Percentiles rank a stretch among this genome's conserved stretches.
These are phyloP conservation scores for Bhutanitis thaidina DNA, from an alignment of 2,888 invertebrate species.

Conservation along the genomic window DNA sequence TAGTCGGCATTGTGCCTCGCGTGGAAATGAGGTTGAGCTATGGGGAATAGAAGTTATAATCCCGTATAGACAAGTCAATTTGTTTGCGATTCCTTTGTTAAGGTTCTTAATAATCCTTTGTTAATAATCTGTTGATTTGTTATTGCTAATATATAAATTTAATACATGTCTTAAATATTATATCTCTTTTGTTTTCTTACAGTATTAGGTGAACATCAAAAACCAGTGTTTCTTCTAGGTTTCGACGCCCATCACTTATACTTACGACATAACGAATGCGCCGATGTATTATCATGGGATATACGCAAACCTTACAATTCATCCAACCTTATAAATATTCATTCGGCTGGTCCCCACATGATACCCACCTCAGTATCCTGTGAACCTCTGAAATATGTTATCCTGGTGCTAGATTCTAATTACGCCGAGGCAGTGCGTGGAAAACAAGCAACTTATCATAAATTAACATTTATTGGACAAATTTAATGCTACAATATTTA, in stretches of 20 bases:
- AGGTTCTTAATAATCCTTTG: too few species aligned
- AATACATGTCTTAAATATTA: too few species aligned
- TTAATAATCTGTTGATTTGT: too few species aligned
- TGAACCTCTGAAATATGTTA: constrained; percentile 69
- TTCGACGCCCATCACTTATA: constrained; percentile 47
- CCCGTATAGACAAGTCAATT: too few species aligned
- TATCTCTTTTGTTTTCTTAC: constrained; percentile 25
- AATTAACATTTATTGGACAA: constrained; percentile 47
- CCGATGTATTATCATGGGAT: constrained; percentile 81
- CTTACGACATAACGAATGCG: constrained; percentile 77
- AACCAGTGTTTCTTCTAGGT: constrained; percentile 49
- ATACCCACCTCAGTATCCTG: constrained; percentile 78
- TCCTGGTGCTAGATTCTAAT: constrained; percentile 81
- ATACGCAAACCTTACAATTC: constrained; percentile 58
- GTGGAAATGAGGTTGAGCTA: too few species aligned
- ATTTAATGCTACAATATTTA: constrained; percentile 15
- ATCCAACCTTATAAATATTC: constrained; percentile 67
- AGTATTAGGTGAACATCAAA: constrained; percentile 51
- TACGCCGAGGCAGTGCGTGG: constrained; percentile 80
- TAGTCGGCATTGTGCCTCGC: too few species aligned
- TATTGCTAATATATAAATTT: too few species aligned
- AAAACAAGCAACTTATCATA: constrained; percentile 54
- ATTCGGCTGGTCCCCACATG: constrained; percentile 69
- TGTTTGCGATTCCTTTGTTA: too few species aligned
- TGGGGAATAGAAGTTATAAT: too few species aligned